Conservation (phyloP, 2,888 invertebrate genomes). For the Aplocera efformata region DNA sequence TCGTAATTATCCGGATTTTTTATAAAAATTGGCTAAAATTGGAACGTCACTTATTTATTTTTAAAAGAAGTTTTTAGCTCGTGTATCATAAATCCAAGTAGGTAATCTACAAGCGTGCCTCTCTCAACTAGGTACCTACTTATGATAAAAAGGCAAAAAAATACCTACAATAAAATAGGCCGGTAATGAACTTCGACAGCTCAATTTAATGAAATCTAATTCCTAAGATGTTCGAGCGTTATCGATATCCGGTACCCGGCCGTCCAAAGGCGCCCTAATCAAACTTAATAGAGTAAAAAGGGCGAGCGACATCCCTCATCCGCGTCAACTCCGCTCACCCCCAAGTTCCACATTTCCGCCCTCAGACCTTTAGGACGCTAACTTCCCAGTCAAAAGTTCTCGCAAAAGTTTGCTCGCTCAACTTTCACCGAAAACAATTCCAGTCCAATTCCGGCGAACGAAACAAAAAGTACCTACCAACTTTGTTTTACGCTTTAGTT, state of each 20-base stretch:
- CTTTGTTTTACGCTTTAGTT: constrained; percentile 8
- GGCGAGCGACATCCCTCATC: constrained; percentile 23
- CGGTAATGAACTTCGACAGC: too few relatives aligned
- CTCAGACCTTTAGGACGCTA: constrained; percentile 55
- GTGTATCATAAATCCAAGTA: too few relatives aligned
- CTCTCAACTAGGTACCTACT: too few relatives aligned
- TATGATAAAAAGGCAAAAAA: too few relatives aligned
- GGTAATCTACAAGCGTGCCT: too few relatives aligned
- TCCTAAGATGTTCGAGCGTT: constrained; percentile 1
- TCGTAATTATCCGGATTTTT: too few relatives aligned
- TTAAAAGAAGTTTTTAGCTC: too few relatives aligned
- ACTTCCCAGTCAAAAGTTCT: constrained; percentile 70
- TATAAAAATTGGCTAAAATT: too few relatives aligned
- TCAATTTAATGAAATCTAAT: too few relatives aligned
- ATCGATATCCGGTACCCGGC: constrained; percentile 5
- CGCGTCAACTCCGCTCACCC: constrained; percentile 31
- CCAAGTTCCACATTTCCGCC: constrained; percentile 48
- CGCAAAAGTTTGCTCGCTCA: constrained; percentile 13
- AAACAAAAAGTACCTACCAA: constrained; percentile 18
- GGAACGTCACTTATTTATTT: too few relatives aligned
- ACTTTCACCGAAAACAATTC: constrained; percentile 21
- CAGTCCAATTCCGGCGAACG: constrained; percentile 7
- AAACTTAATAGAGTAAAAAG: constrained; percentile 20
- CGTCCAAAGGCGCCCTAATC: constrained; percentile 19
- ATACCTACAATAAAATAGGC: too few relatives aligned